A percentile compares a stretch with the other conserved stretches of the same genome.
Evolutionary conservation across 2,797 vertebrate genomes (phyloP).

Genomic region (Chloroceryle inda): DNA sequence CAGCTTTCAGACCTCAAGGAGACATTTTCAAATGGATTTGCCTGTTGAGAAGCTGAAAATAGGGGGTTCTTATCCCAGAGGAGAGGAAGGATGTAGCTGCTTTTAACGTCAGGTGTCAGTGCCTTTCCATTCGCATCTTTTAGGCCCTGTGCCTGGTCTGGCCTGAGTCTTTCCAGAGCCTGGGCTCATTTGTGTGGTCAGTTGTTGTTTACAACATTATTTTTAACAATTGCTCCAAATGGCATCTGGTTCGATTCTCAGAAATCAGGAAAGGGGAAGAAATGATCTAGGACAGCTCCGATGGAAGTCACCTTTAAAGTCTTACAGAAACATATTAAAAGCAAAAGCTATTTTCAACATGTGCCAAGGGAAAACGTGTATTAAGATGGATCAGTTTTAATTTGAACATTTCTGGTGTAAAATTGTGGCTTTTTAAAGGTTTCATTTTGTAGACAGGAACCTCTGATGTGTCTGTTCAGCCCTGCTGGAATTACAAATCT

Average conservation of each 20-base stretch:
- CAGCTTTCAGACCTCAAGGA: background rate
- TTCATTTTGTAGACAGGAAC: background rate
- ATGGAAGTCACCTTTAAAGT: constrained; percentile 48
- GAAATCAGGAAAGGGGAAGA: background rate
- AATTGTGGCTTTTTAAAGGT: background rate
- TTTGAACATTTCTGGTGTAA: background rate
- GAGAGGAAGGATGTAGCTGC: background rate
- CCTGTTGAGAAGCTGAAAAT: background rate
- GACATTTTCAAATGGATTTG: background rate
- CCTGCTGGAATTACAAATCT: background rate
- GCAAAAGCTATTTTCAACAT: constrained; percentile 5
- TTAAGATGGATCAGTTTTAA: constrained; percentile 4
- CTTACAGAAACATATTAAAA: constrained; percentile 3
- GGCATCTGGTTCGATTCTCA: background rate
- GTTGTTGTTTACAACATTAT: constrained; percentile 1
- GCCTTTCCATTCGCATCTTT: background rate
- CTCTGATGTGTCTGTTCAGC: background rate
- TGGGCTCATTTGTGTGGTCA: background rate
- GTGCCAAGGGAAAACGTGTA: background rate
- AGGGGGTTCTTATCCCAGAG: background rate
- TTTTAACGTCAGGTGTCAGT: background rate
- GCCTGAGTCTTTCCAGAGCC: background rate
- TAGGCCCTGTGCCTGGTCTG: background rate
- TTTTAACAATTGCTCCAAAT: background rate
- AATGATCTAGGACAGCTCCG: background rate